phyloP scores from a whole-genome alignment of 2,113 vertebrate species.

The Centrocercus urophasianus region DNA sequence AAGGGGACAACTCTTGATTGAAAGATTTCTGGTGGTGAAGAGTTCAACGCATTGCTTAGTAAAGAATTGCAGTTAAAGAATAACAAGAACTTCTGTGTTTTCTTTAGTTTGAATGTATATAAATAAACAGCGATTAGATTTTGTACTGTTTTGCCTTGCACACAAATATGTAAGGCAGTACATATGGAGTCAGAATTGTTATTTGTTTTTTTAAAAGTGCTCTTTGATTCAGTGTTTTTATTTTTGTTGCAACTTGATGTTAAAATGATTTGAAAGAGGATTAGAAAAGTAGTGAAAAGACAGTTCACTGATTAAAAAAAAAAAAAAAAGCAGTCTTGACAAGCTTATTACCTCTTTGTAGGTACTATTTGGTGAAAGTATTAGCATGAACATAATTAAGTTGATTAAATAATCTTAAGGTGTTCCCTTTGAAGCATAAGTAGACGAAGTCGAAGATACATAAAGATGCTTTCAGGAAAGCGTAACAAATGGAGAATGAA shows the following conservation, averaged over 20 bases:
- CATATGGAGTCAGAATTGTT: not conserved
- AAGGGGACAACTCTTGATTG: not conserved
- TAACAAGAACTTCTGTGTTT: not conserved
- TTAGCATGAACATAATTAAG: not conserved
- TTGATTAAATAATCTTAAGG: not conserved
- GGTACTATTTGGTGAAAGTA: not conserved
- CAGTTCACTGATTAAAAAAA: not conserved
- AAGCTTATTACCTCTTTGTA: not conserved
- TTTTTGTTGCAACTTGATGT: not conserved
- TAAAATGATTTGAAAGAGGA: not conserved
- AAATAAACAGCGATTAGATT: not conserved
- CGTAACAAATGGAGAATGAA: not conserved
- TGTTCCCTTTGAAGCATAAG: not conserved
- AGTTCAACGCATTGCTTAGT: not conserved
- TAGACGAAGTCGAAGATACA: not conserved
- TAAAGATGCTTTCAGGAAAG: not conserved
- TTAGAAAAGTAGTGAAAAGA: not conserved
- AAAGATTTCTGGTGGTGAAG: not conserved
- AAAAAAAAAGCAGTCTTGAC: not conserved
- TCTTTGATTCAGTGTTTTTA: not conserved
- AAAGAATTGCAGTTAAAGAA: not conserved
- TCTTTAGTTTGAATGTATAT: not conserved
- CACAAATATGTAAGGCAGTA: not conserved
- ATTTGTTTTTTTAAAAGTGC: not conserved
- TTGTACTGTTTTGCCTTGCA: not conserved